Conservation (phyloP, 2,797 vertebrate genomes). For the Fratercula arctica region DNA sequence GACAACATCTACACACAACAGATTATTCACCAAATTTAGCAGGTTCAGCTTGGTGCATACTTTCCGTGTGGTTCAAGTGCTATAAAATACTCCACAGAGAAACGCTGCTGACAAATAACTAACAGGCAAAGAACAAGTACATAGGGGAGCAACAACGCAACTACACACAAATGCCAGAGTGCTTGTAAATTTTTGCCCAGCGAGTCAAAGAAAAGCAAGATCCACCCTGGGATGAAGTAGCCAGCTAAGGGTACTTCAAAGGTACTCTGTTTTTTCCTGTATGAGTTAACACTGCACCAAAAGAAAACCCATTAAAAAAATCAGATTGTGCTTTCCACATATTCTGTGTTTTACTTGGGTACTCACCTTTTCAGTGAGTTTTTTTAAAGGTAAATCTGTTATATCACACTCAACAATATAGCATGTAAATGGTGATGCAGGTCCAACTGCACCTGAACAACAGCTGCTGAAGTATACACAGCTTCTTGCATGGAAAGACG, state of each 20-base stretch:
- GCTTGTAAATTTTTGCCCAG: not conserved
- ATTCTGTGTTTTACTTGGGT: not conserved
- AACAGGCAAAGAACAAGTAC: not conserved
- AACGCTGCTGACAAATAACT: not conserved
- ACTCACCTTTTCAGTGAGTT: not conserved
- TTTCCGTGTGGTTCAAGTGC: not conserved
- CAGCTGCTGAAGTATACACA: not conserved
- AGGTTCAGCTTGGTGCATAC: not conserved
- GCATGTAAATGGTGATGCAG: not conserved
- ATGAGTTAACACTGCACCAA: not conserved
- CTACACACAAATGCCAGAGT: not conserved
- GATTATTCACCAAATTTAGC: conserved; percentile 30
- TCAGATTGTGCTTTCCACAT: not conserved
- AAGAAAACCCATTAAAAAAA: not conserved
- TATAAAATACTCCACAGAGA: not conserved
- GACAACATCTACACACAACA: not conserved
- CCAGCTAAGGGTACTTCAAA: not conserved
- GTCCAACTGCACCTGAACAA: not conserved
- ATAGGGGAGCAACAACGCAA: not conserved
- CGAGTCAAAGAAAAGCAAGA: not conserved
- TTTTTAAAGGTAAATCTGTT: not conserved
- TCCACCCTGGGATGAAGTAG: not conserved
- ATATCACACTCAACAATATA: not conserved
- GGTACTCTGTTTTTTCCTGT: not conserved
- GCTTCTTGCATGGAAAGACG: not conserved